A percentile compares a stretch with the other conserved stretches of the same genome.
These are phyloP conservation scores for Siniperca scherzeri DNA, from an alignment of 2,797 vertebrate species.

Conservation along the genomic window DNA sequence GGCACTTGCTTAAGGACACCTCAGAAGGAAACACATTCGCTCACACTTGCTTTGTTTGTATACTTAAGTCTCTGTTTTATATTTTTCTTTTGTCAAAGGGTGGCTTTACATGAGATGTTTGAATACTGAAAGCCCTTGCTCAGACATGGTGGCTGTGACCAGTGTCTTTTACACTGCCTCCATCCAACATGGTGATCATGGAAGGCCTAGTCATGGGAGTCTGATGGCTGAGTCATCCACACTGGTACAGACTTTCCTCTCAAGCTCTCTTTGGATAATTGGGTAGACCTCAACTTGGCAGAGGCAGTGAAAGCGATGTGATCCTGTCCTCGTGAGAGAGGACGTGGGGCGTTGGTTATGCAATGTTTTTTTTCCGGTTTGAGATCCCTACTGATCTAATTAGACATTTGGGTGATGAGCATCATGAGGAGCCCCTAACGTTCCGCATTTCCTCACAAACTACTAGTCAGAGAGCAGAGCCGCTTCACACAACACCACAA, in stretches of 20 bases:
- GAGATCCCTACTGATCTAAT: slow-evolving; percentile 80
- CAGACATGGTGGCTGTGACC: slow-evolving; percentile 14
- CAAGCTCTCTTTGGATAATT: slow-evolving; percentile 64
- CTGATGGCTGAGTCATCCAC: slow-evolving; percentile 75
- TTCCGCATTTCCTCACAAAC: slow-evolving; percentile 72
- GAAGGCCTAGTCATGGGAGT: slow-evolving; percentile 77
- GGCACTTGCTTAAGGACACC: background rate
- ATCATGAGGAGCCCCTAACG: slow-evolving; percentile 79
- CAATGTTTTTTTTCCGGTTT: slow-evolving; percentile 67
- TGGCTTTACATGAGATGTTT: slow-evolving; percentile 10
- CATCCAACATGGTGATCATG: slow-evolving; percentile 65
- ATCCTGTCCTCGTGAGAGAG: slow-evolving; percentile 72
- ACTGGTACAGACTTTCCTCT: slow-evolving; percentile 61
- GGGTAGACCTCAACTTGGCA: slow-evolving; percentile 66
- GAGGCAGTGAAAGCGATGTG: slow-evolving; percentile 61
- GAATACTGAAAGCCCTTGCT: background rate
- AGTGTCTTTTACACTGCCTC: slow-evolving; percentile 26
- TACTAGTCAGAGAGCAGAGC: slow-evolving; percentile 36
- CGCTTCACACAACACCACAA: slow-evolving; percentile 27
- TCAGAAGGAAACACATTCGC: background rate
- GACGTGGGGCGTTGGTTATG: slow-evolving; percentile 66
- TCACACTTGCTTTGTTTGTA: background rate
- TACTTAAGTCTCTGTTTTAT: background rate
- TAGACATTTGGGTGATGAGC: slow-evolving; percentile 78
- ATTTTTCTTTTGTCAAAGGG: background rate